Conservation (phyloP, 2,888 invertebrate genomes). For the Monochamus alternatus region DNA sequence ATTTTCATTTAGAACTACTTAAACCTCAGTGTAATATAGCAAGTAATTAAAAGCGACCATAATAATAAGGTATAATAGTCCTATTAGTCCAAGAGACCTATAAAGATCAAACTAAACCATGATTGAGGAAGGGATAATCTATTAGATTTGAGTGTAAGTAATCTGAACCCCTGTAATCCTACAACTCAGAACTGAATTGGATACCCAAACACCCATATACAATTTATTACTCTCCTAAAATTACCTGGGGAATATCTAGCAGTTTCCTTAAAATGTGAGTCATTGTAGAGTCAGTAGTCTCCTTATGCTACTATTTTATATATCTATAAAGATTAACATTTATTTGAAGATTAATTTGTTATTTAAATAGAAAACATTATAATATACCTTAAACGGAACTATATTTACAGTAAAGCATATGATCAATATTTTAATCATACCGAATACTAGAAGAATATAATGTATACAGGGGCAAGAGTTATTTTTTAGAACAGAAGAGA, state of each 20-base stretch:
- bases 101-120: neutral
- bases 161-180: neutral
- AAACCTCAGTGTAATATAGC: neutral
- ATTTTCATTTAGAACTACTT: neutral
- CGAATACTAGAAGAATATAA: too few relatives aligned
- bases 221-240: neutral
- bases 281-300: neutral
- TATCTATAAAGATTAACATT: too few relatives aligned
- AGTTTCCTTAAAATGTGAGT: neutral
- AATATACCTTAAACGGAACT: too few relatives aligned
- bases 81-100: neutral
- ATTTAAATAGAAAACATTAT: too few relatives aligned
- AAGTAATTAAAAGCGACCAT: neutral
- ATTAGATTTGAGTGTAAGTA: neutral
- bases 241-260: neutral
- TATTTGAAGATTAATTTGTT: too few relatives aligned
- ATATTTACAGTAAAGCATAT: too few relatives aligned
- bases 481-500: too few relatives aligned
- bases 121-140: neutral
- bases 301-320: too few relatives aligned
- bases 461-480: too few relatives aligned
- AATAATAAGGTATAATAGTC: neutral
- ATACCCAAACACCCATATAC: neutral
- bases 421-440: too few relatives aligned
- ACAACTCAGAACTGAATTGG: neutral